These are phyloP conservation scores for Lanius collurio DNA, from an alignment of 2,113 vertebrate genomes.

Conservation along the genomic window DNA sequence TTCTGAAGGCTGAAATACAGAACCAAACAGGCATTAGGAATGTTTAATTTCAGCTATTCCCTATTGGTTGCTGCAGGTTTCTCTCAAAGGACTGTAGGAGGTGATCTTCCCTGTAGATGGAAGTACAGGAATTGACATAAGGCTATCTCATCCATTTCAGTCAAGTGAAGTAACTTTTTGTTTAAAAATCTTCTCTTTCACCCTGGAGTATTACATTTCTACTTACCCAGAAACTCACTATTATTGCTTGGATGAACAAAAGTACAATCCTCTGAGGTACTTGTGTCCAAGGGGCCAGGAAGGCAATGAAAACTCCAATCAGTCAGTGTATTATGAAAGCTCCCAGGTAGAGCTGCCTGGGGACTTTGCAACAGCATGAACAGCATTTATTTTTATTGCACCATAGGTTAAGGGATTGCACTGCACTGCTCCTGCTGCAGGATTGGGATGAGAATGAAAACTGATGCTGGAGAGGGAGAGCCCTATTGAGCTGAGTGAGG, in stretches of 20 bases:
- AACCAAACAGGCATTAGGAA: background rate
- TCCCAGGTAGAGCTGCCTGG: background rate
- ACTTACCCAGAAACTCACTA: background rate
- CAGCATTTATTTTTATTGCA: background rate
- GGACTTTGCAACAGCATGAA: background rate
- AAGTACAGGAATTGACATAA: background rate
- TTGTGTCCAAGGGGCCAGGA: background rate
- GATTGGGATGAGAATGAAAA: background rate
- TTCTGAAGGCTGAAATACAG: background rate
- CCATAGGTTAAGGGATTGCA: background rate
- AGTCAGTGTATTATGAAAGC: background rate
- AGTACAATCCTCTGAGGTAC: background rate
- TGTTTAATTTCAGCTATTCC: background rate
- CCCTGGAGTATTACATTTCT: background rate
- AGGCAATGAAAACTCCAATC: background rate
- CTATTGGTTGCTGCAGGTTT: background rate
- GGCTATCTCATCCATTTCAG: background rate
- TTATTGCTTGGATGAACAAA: background rate
- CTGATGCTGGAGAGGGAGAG: background rate
- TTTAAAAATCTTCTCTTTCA: background rate
- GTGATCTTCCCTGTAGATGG: background rate
- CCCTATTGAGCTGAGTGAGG: background rate
- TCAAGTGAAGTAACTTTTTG: background rate
- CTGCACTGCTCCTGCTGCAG: background rate
- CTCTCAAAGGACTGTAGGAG: background rate